These are phyloP conservation scores for Hypsopygia costalis DNA, from an alignment of 2,888 invertebrate genomes.

Conservation along the genomic window DNA sequence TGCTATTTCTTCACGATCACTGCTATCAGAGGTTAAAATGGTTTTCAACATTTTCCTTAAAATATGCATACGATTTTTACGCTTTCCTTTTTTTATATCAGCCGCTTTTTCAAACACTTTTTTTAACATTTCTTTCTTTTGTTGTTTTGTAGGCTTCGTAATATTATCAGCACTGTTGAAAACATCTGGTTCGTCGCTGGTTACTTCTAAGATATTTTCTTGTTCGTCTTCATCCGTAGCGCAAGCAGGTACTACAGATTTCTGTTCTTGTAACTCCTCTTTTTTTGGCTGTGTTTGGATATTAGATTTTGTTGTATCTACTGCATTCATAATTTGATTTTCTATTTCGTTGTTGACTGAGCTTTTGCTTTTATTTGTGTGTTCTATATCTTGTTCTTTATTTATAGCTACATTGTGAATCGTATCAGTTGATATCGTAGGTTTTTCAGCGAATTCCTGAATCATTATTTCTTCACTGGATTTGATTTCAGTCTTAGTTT, in stretches of 20 bases:
- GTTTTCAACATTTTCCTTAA: conserved; percentile 42
- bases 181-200: conserved; percentile 10
- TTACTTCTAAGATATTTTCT: conserved; percentile 19
- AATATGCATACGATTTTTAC: conserved; percentile 34
- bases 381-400: not conserved
- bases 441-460: conserved; percentile 15
- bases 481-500: conserved; percentile 38
- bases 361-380: too few relatives aligned
- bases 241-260: conserved; percentile 15
- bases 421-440: conserved; percentile 6
- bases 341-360: not conserved
- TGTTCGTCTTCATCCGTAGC: conserved; percentile 23
- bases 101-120: conserved; percentile 42
- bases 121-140: conserved; percentile 49
- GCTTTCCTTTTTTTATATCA: conserved; percentile 29
- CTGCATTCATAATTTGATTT: not conserved
- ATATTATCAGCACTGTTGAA: conserved; percentile 18
- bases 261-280: conserved; percentile 3
- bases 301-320: not conserved
- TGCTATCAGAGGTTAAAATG: conserved; percentile 50
- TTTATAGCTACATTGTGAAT: too few relatives aligned
- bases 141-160: conserved; percentile 29
- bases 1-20: conserved; percentile 33
- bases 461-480: conserved; percentile 12
- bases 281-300: not conserved